phyloP scores from a whole-genome alignment of 2,797 vertebrate genomes.

The Acrocephalus scirpaceus region DNA sequence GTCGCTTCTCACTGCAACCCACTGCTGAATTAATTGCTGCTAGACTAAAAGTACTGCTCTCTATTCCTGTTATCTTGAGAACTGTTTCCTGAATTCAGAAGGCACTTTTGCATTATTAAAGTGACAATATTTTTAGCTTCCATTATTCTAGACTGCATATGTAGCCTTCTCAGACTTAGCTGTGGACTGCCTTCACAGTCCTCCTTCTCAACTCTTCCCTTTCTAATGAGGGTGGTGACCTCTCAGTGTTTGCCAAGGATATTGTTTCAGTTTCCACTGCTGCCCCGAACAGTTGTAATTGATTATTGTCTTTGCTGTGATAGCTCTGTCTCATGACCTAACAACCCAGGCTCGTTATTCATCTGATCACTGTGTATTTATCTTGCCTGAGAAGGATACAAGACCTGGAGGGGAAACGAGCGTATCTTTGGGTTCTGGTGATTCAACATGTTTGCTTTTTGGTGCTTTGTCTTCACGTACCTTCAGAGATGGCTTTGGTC shows the following conservation, averaged over 20 bases:
- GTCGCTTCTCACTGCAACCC: not conserved
- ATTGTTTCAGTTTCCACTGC: not conserved
- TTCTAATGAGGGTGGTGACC: not conserved
- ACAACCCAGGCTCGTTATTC: not conserved
- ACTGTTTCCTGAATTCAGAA: not conserved
- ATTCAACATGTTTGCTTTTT: not conserved
- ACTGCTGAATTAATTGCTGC: not conserved
- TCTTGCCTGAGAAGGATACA: not conserved
- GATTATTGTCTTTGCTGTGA: slow-evolving; percentile 15
- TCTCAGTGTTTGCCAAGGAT: not conserved
- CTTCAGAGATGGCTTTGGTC: not conserved
- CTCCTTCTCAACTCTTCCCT: not conserved
- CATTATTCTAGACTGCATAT: not conserved
- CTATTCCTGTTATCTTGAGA: not conserved
- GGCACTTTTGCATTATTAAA: not conserved
- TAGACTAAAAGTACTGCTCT: not conserved
- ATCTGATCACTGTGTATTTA: not conserved
- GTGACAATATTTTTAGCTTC: not conserved
- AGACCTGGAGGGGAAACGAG: not conserved
- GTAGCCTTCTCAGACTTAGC: not conserved
- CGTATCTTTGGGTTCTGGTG: not conserved
- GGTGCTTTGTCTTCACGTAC: not conserved
- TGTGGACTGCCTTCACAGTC: not conserved
- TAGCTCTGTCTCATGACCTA: slow-evolving; percentile 37
- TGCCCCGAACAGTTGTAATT: not conserved